Evolutionary conservation across 2,113 vertebrate genomes (phyloP).

Genomic region (Falco punctatus): DNA sequence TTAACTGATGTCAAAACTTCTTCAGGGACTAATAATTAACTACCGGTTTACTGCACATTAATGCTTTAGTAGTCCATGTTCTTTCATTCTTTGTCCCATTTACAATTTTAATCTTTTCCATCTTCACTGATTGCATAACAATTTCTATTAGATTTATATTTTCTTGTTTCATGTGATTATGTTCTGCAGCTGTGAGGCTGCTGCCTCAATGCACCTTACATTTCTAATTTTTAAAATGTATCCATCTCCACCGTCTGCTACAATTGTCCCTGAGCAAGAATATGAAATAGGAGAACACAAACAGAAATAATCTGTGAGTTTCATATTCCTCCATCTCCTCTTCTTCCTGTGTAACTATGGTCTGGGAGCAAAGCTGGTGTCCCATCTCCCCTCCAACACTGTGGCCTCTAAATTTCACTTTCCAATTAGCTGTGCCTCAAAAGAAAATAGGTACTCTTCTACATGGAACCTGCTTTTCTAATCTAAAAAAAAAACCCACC

Average conservation of each 20-base stretch:
- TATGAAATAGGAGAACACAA: background rate
- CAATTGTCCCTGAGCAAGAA: background rate
- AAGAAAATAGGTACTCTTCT: background rate
- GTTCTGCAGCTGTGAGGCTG: background rate
- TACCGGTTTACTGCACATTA: background rate
- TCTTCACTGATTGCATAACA: background rate
- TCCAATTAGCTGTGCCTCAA: background rate
- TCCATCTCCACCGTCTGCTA: background rate
- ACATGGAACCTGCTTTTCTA: background rate
- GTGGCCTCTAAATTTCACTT: background rate
- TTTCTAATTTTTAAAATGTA: background rate
- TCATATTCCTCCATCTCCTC: background rate
- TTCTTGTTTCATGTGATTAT: background rate
- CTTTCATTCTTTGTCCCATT: background rate
- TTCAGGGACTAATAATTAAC: background rate
- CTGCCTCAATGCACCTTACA: background rate
- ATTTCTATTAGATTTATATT: background rate
- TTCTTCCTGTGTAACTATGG: background rate
- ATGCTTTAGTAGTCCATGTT: background rate
- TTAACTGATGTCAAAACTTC: background rate
- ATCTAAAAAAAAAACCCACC: background rate
- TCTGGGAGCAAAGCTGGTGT: background rate
- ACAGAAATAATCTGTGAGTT: background rate
- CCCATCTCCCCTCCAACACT: background rate
- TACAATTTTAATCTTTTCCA: background rate